These are phyloP conservation scores for Yasuhikotakia modesta DNA, from an alignment of 2,797 vertebrate species.

Conservation along the genomic window DNA sequence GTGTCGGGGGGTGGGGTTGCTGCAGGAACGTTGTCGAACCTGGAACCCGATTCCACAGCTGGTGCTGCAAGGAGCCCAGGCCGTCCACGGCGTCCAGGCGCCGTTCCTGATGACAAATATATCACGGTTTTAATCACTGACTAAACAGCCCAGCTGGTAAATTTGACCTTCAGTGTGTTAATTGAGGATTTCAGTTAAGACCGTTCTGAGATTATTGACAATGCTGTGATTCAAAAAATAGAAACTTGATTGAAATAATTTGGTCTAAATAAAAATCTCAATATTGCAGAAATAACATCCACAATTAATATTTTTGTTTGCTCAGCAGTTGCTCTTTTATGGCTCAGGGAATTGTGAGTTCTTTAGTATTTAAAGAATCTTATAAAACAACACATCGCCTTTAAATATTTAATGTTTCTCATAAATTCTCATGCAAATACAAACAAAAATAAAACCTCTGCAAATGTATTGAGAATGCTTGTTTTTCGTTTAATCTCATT, in stretches of 20 bases:
- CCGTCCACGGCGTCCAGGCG: constrained; percentile 96
- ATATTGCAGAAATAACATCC: background rate
- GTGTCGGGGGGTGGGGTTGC: constrained; percentile 92
- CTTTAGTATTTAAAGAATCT: background rate
- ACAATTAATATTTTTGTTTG: background rate
- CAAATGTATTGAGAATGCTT: too few species aligned
- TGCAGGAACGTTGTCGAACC: constrained; percentile 95
- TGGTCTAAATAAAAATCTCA: background rate
- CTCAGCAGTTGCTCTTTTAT: background rate
- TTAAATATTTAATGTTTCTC: background rate
- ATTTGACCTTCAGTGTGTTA: constrained; percentile 27
- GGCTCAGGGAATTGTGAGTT: background rate
- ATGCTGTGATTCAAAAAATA: background rate
- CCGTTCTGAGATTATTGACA: background rate
- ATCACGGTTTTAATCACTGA: constrained; percentile 22
- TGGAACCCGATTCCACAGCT: constrained; percentile 97
- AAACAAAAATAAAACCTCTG: too few species aligned
- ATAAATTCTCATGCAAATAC: constrained; percentile 6
- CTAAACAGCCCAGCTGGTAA: constrained; percentile 28
- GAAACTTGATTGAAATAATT: background rate
- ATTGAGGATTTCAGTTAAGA: constrained; percentile 11
- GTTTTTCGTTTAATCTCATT: background rate
- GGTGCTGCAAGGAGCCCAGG: constrained; percentile 95
- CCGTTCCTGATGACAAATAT: constrained; percentile 84
- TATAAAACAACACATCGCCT: too few species aligned